Conservation (phyloP, 2,888 invertebrate species). For the Caenorhabditis becei region DNA sequence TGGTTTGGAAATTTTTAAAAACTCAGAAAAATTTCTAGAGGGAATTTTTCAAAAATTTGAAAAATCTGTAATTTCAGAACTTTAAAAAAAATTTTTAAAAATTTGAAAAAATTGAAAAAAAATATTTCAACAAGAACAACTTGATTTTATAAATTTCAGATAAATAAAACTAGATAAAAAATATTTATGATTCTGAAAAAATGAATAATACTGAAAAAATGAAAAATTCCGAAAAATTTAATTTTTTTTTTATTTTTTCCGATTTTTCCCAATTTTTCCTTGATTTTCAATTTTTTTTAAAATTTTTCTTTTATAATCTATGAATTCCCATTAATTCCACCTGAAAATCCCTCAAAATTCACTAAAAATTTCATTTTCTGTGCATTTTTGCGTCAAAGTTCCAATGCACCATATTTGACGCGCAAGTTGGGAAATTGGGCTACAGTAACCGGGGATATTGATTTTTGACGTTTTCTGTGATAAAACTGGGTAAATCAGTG, state of each 20-base stretch:
- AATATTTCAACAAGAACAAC: too few species aligned
- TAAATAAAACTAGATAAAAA: too few species aligned
- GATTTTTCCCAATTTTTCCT: too few species aligned
- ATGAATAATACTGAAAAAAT: too few species aligned
- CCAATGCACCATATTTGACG: background rate
- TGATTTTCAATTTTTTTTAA: constrained; percentile 1
- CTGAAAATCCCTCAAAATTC: background rate
- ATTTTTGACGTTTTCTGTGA: background rate
- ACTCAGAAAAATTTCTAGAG: background rate
- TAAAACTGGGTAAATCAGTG: background rate
- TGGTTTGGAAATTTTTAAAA: too few species aligned
- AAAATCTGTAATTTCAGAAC: background rate
- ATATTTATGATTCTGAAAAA: too few species aligned
- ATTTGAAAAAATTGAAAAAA: background rate
- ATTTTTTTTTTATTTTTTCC: constrained; percentile 1
- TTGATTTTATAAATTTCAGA: too few species aligned
- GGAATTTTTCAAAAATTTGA: too few species aligned
- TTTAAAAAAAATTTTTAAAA: background rate
- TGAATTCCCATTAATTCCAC: background rate
- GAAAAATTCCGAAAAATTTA: too few species aligned
- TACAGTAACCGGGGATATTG: background rate
- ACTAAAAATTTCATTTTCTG: background rate
- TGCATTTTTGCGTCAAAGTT: constrained; percentile 1
- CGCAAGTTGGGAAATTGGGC: background rate
- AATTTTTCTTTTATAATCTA: constrained; percentile 8